Base-by-base conservation (phyloP, 2,113 vertebrate species). In the Rhea americana region DNA sequence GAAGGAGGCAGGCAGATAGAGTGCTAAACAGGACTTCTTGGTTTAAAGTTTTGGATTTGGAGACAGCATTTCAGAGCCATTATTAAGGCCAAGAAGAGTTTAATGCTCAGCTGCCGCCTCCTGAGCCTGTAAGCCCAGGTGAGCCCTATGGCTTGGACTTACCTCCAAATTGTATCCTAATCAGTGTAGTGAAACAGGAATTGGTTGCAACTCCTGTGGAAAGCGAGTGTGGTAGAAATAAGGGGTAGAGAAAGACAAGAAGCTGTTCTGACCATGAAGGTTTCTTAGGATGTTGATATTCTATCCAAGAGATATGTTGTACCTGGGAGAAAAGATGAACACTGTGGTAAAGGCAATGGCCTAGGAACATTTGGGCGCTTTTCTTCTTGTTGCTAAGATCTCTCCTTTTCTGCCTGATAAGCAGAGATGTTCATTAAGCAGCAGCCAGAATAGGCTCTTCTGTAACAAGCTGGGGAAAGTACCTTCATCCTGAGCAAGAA, bases 401-500 rank as follows among this genome's bases (percentile, higher is more conserved):
- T 77, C 82, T 87, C 26, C 45, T 47, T 47, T 80, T 58, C 72
- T 74, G 75, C 85, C 63, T 65, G 43, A 51, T 62, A 72, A 72
- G 37, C 82, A 90, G 75, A 25, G 62, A 39, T 14, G 37, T 65
- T 41, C 28, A 0, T 56, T 56, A 82, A 92, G 77, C 78, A 50
- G 70, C 87, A 94, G 83, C 83, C 55, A 66, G 71, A 70, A 63
- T 4, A 85, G 74, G 82, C 1, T 1, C 53, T 92, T 75, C 67
- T 87, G 71, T 28, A 82, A 85, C 59, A 48, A 75, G 83, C 86
- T 28, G 75, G 41, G 67, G 63, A 51, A 70, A 80, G 79, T 65
- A 43, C 94, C 93, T 95, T 92, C 41, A 82, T 89, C 75, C 43
- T 47, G 71, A 71, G 87, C 26, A 50, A 70, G 63, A 74, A 18